phyloP scores from a whole-genome alignment of 2,113 vertebrate species.

The Forbesichthys agassizii region DNA sequence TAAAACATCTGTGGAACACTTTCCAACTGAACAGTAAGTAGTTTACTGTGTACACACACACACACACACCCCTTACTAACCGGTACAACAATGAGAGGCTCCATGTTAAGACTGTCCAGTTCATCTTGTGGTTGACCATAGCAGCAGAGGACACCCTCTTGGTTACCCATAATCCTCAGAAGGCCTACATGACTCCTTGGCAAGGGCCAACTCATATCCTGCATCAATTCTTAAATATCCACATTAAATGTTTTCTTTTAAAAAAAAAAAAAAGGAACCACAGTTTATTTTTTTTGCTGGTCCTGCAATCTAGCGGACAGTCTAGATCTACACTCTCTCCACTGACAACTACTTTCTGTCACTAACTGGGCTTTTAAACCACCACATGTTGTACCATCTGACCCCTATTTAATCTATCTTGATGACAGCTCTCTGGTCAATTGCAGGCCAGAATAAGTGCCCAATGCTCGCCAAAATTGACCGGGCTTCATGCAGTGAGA shows the following conservation, averaged over 20 bases:
- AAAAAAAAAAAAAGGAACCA: no score
- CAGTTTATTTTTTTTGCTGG: background rate
- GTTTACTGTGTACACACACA: no score
- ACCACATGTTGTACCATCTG: slow-evolving; percentile 20
- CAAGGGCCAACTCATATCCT: slow-evolving; percentile 18
- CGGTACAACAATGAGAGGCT: slow-evolving; percentile 63
- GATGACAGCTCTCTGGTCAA: slow-evolving; percentile 16
- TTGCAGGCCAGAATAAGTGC: slow-evolving; percentile 40
- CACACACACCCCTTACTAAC: slow-evolving; percentile 49
- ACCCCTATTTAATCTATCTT: slow-evolving; percentile 14
- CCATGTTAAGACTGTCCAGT: slow-evolving; percentile 44
- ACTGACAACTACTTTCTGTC: background rate
- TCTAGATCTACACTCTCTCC: background rate
- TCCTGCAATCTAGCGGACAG: background rate
- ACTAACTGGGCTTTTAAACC: slow-evolving; percentile 28
- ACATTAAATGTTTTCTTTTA: no score
- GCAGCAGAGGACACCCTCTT: slow-evolving; percentile 29
- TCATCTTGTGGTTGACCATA: slow-evolving; percentile 14
- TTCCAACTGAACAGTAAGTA: no score
- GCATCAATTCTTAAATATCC: slow-evolving; percentile 28
- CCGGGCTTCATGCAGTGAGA: slow-evolving; percentile 13
- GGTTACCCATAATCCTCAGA: slow-evolving; percentile 33
- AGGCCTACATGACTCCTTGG: slow-evolving; percentile 17
- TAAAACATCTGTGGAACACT: no score
- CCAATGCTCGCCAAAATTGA: slow-evolving; percentile 36